Base-by-base conservation (phyloP, 2,113 vertebrate species). In the Hiodon tergisus region DNA sequence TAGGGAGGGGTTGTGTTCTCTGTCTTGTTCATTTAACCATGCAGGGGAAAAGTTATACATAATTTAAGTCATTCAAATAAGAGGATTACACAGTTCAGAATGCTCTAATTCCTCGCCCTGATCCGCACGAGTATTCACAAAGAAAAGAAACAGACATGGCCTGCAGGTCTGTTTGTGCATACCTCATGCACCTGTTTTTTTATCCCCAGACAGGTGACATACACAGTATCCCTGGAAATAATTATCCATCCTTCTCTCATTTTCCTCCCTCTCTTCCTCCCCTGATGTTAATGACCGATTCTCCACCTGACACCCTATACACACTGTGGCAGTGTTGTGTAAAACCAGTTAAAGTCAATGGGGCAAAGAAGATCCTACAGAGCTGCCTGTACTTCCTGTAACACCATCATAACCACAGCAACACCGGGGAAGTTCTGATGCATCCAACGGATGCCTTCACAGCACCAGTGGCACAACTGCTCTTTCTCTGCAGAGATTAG, bases 341-440 rank as follows among this genome's bases (percentile, higher is more conserved):
- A 31, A 31, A 31, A 78, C 80, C 85, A 79, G 84, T 89, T 88
- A 87, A 88, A 79, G 84, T 89, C 87, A 87, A 88, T 85, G 83
- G 84, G 76, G 78, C 78, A 53, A 51, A 48, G 71, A 79, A 80
- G 78, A 80, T 84, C 80, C 83, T 80, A 83, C 77, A 80, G 77
- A 80, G 76, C 67, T 71, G 75, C 51, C 31, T 72, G 79, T 79
- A 78, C 75, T 52, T 82, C 80, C 76, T 75, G 58, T 80, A 79
- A 79, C 82, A 78, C 67, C 63, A 76, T 85, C 83, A 85, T 78
- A 71, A 78, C 79, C 80, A 83, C 77, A 72, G 70, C 79, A 76
- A 77, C n/a, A n/a, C n/a, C n/a, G n/a, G n/a, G n/a, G n/a, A n/a
- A n/a, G n/a, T n/a, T n/a, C n/a, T n/a, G n/a, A n/a, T n/a, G n/a